Conservation (phyloP, 2,888 invertebrate species). For the Dichetophora obliterata region DNA sequence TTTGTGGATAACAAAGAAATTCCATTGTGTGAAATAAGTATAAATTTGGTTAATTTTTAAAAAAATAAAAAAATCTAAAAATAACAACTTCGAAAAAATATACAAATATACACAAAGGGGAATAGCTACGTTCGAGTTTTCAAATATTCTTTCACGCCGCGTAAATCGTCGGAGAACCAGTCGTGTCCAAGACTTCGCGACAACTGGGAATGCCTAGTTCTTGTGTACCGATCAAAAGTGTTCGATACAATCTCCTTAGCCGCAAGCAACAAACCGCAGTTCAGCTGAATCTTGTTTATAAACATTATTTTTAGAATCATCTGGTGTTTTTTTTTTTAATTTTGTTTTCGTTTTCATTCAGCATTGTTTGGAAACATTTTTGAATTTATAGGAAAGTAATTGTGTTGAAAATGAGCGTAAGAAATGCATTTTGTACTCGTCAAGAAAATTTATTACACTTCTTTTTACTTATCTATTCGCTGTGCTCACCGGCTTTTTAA, state of each 20-base stretch:
- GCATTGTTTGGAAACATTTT: neutral
- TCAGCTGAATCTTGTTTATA: conserved; percentile 22
- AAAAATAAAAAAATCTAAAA: conserved; percentile 14
- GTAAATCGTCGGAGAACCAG: conserved; percentile 1
- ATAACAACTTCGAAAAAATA: conserved; percentile 16
- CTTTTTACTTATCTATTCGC: no score
- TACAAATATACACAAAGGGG: conserved; percentile 25
- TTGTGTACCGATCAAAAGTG: neutral
- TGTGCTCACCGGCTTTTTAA: no score
- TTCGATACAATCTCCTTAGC: neutral
- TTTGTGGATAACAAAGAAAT: neutral
- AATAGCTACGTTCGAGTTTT: neutral
- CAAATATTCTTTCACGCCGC: neutral
- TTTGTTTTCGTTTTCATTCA: neutral
- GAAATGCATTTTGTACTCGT: neutral
- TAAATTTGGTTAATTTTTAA: neutral
- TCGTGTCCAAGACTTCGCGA: neutral
- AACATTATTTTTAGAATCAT: conserved; percentile 14
- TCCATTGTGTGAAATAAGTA: neutral
- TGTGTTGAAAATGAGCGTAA: neutral
- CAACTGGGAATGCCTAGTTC: neutral
- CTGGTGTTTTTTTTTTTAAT: neutral
- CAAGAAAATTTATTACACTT: no score
- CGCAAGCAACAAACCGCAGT: neutral
- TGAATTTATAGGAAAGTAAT: neutral